Evolutionary conservation across 2,113 vertebrate species (phyloP), one percentile per base, ranked within the genome.

Genomic region (Hucho hucho): DNA sequence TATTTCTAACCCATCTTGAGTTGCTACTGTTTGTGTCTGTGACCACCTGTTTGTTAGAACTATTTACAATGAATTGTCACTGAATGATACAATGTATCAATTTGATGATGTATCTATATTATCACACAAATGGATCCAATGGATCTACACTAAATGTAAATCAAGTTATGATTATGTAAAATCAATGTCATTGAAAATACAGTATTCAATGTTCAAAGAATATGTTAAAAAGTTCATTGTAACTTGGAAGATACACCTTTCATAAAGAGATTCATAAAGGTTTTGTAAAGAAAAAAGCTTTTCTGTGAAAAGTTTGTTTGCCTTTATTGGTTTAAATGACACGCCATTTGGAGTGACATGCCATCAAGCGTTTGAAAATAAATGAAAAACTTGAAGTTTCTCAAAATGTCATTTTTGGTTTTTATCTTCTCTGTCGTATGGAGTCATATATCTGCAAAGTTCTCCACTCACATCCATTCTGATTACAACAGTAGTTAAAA

Each of bases 331-430:
- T 25, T 43, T 43, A 43, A 61, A 43, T 43, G 7, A 43, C 37
- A 43, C 9, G 0, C 2, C 9, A 43, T 43, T 43, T 43, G 37
- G 37, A 61, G 58, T 61, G 58, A 53, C 49, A 53, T 53, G 49
- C 14, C 49, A 53, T 53, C 49, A 14, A 53, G 49, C 0, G 3
- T 53, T 16, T 18, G 16, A 53, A 53, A 91, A 89, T 86, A 84
- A 90, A 90, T 66, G 1, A 64, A 79, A 82, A 84, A 81, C 87
- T 86, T 70, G 84, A 91, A 87, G 86, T 88, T 87, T 84, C 79
- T 32, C 2, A 64, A 83, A 37, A 37, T 7, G 0, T 7, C 37
- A 43, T 43, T 32, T 43, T 9, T 16, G 6, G 6, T n/a, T 22
- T 22, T 16, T 53, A 16, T 16, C 20, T 61, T 61, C 6, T 61